Base-by-base conservation (phyloP, 2,888 invertebrate genomes). In the Drosophila dives region DNA sequence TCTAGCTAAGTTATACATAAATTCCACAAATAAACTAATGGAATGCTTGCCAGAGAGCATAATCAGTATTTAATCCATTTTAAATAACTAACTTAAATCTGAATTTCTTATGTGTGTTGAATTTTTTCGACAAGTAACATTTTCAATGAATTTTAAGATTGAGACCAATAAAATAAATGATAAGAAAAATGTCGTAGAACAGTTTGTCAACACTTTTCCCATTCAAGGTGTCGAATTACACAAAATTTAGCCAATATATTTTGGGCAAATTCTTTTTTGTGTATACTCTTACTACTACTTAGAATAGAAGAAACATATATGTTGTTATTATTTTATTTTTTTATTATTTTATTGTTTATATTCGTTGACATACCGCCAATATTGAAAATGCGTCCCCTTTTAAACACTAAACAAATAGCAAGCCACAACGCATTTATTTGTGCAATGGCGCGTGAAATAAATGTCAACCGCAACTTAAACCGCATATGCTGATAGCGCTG, bases 401-500 rank as follows among this genome's bases (percentile, higher is more conserved):
- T 68, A 72, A 72, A 81, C 75, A 71, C 54, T 58, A 62, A 55
- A 50, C 80, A 72, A 76, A 79, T 54, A 76, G 76, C 71, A 69
- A 66, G 78, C 89, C 87, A 60, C 82, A 84, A 89, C 88, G 78
- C 90, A 87, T 86, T 89, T 90, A 86, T 89, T 88, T 90, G 90
- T 85, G 86, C 88, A 86, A 88, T 88, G 83, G 90, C 71, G 80
- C 83, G 75, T 88, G 80, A 86, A 90, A 87, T 89, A 90, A 87
- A 90, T 89, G 86, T 87, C 86, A 87, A 87, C 86, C 86, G 86
- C 86, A 87, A 89, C 81, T 89, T 86, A 88, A 86, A 86, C 90
- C 86, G 81, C 86, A 86, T 86, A 88, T 86, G 89, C 82, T 86
- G 88, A 85, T 88, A 86, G 75, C 80, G 72, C 55, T 49, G 49